Percentiles rank a stretch among this genome's conserved stretches.
Evolutionary conservation across 2,888 invertebrate genomes (phyloP).

Genomic region (Adineta ricciae): DNA sequence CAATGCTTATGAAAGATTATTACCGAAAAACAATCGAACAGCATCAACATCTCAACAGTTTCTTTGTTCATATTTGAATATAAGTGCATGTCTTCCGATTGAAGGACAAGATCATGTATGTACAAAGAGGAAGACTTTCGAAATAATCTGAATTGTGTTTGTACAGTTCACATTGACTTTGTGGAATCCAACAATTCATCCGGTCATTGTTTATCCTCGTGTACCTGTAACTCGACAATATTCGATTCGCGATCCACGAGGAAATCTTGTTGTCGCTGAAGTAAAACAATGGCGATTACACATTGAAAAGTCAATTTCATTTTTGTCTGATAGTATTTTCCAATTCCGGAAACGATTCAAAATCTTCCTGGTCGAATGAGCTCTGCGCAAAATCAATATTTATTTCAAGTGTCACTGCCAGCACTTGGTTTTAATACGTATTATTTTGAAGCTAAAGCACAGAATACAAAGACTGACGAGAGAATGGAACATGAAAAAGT

Average conservation of each 20-base stretch:
- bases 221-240: background rate
- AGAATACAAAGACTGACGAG: background rate
- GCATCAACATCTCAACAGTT: slow-evolving; percentile 37
- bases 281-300: no score
- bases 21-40: slow-evolving; percentile 36
- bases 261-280: background rate
- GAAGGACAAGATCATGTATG: background rate
- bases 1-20: slow-evolving; percentile 39
- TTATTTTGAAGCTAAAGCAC: background rate
- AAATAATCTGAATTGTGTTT: background rate
- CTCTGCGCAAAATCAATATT: background rate
- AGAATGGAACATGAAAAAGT: background rate
- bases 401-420: background rate
- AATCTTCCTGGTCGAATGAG: background rate
- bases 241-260: background rate
- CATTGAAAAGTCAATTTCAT: background rate
- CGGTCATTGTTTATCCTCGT: background rate
- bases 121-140: background rate
- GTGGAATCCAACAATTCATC: background rate
- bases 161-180: background rate
- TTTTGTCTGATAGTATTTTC: background rate
- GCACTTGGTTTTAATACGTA: background rate
- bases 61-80: slow-evolving; percentile 61
- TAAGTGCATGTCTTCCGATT: slow-evolving; percentile 60
- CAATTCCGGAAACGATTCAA: background rate